A percentile compares a stretch with the other conserved stretches of the same genome.
Conservation (phyloP, 2,113 vertebrate species). For the Psammodynastes pulverulentus region DNA sequence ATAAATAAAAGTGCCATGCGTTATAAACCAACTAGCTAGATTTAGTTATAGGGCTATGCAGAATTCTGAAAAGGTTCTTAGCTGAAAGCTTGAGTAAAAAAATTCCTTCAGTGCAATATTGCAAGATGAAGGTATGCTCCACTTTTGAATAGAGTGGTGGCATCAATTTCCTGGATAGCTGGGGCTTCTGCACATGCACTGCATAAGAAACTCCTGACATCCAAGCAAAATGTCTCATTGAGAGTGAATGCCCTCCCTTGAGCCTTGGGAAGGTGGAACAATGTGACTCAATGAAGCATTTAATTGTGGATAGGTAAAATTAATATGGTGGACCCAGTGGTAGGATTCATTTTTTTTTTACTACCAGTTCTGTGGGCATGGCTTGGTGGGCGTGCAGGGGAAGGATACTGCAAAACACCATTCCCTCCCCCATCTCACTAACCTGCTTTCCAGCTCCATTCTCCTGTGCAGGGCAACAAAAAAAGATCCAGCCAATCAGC, state of each 20-base stretch:
- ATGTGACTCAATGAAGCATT: neutral
- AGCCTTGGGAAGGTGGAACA: neutral
- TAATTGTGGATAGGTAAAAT: neutral
- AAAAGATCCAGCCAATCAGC: no score
- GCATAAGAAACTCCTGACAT: neutral
- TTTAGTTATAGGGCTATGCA: neutral
- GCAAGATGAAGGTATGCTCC: neutral
- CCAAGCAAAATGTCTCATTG: neutral
- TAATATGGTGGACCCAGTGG: neutral
- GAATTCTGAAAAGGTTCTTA: neutral
- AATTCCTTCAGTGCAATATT: neutral
- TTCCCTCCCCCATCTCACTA: no score
- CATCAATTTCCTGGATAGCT: neutral
- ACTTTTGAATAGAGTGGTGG: neutral
- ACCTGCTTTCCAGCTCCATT: no score
- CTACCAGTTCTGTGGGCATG: no score
- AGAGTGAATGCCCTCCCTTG: neutral
- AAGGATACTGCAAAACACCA: no score
- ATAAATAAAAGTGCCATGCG: neutral
- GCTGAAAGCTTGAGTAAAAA: neutral
- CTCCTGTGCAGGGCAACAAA: no score
- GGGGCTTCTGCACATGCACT: neutral
- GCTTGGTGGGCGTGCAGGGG: no score
- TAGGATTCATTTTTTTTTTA: no score
- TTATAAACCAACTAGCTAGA: constrained; percentile 5